Evolutionary conservation across 1,140 invertebrate species (phyloP).

Genomic region (Ostrea denselamellosa): DNA sequence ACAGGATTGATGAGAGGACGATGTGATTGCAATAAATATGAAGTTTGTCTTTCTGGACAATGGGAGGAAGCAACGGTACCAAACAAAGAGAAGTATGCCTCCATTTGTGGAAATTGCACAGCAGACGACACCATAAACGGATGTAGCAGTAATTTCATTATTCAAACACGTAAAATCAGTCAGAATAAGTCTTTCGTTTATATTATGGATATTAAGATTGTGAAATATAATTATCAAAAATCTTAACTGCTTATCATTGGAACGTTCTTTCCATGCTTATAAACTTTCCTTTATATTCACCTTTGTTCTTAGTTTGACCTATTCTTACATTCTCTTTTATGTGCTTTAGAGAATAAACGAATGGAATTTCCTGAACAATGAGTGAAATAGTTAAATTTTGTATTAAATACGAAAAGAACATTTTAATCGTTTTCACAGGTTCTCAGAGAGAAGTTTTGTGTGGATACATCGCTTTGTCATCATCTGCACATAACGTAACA

Average conservation of each 20-base stretch:
- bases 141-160: not conserved
- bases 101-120: not conserved
- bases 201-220: not conserved
- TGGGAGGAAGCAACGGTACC: not conserved
- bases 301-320: not conserved
- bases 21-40: conserved; percentile 5
- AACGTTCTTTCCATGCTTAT: not conserved
- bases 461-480: not conserved
- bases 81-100: not conserved
- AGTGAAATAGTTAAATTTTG: no score
- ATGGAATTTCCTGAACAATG: not conserved
- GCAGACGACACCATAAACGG: not conserved
- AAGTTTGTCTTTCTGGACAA: not conserved
- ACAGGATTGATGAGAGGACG: not conserved
- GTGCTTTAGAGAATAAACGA: not conserved
- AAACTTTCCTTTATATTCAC: not conserved
- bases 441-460: not conserved
- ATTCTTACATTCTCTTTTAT: not conserved
- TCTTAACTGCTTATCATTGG: not conserved
- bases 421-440: not conserved
- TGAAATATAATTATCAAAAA: no score
- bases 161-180: not conserved
- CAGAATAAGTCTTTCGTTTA: not conserved
- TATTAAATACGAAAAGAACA: no score
- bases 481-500: not conserved